phyloP scores from a whole-genome alignment of 2,797 vertebrate species.

The Liparis tanakae region DNA sequence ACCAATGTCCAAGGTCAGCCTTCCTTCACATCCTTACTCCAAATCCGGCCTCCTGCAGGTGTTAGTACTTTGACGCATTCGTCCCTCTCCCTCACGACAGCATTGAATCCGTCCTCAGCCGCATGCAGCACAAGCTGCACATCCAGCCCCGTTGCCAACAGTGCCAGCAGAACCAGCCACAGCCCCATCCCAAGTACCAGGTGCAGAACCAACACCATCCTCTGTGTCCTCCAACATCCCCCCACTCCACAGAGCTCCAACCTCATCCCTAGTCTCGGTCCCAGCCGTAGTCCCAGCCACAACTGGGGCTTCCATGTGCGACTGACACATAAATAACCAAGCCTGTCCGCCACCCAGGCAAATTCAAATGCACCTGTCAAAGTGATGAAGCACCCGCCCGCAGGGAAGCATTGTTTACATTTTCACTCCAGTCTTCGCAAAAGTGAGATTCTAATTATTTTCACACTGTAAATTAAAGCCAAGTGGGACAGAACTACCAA shows the following conservation, averaged over 20 bases:
- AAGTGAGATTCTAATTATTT: constrained; percentile 99
- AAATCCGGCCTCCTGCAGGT: constrained; percentile 7
- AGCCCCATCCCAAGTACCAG: constrained; percentile 7
- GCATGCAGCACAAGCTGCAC: neutral
- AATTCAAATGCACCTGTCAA: constrained; percentile 99
- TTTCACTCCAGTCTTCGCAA: constrained; percentile 98
- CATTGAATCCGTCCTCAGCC: constrained; percentile 11
- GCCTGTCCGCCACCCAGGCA: constrained; percentile 97
- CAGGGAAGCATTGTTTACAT: constrained; percentile 99
- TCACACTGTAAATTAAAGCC: constrained; percentile 99
- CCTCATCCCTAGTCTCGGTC: constrained; percentile 55
- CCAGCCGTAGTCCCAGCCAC: constrained; percentile 71
- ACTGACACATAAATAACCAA: constrained; percentile 99
- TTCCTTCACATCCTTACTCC: constrained; percentile 1
- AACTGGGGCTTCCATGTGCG: constrained; percentile 87
- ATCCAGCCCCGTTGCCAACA: constrained; percentile 1
- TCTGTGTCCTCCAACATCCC: constrained; percentile 20
- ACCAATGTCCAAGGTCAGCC: neutral
- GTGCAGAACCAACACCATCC: constrained; percentile 37
- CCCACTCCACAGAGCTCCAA: constrained; percentile 51
- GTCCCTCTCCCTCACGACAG: neutral
- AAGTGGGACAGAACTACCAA: constrained; percentile 90
- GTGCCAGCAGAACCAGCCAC: constrained; percentile 11
- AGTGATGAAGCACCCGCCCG: constrained; percentile 99
- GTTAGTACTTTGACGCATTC: neutral